Base-by-base conservation (phyloP, 1,140 invertebrate genomes). In the Telenomus remus region DNA sequence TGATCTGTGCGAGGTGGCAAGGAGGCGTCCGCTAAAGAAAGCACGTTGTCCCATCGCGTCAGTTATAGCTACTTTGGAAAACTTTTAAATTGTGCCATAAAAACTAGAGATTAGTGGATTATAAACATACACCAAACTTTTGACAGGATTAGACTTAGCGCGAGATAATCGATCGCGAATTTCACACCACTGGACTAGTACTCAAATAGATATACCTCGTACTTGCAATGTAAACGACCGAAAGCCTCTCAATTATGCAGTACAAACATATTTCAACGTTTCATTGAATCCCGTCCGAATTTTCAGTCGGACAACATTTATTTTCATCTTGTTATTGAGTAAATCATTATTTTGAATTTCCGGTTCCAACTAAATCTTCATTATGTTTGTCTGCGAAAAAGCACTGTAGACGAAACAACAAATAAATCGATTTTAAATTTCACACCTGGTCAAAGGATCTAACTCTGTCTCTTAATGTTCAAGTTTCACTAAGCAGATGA, bases 1-100 rank as follows among this genome's bases (percentile, higher is more conserved):
- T 68, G 60, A 69, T 60, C 66, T 76, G 61, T 53, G 50, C 35
- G 55, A 69, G 46, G 70, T 61, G 39, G 54, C 59, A 69, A 55
- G 33, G 50, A 63, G 50, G 75, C 46, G 66, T 66, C 19, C 6
- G 64, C 59, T 71, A 71, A 65, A 75, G 74, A 80, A 69, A 63
- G 74, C 70, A 66, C 68, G 74, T 57, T 51, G 68, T 60, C 59
- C 60, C 63, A 71, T 76, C 63, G 56, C 43, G 37, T n/a, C 37
- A 49, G 65, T 75, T 70, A 79, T 78, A 80, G 73, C 77, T 74
- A 68, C 69, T 77, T 65, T 51, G 53, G 51, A 63, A 84, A 87
- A 85, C 76, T 88, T 88, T 87, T 85, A 86, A 88, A 88, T 87
- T 87, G 82, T 85, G 79, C 78, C 66, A 59, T 76, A 84, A 83